Percentiles rank a stretch among this genome's conserved stretches.
Conservation (phyloP, 2,797 vertebrate genomes). For the Rhinoraja longicauda region DNA sequence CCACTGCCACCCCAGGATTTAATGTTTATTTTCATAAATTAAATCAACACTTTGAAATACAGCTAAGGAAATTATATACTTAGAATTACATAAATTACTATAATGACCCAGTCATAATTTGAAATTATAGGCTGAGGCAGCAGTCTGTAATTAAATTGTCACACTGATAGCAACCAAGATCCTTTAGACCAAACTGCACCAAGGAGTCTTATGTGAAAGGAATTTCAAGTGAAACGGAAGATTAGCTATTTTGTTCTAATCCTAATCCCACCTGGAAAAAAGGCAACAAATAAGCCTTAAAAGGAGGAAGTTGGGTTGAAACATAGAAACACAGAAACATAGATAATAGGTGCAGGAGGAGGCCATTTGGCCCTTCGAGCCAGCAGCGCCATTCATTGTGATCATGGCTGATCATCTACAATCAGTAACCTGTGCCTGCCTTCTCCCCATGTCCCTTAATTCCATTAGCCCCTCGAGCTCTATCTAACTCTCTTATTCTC, state of each 20-base stretch:
- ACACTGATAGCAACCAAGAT: background rate
- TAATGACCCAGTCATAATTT: conserved; percentile 35
- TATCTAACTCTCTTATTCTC: too few relatives aligned
- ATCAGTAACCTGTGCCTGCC: too few relatives aligned
- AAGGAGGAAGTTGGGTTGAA: background rate
- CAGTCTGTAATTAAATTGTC: conserved; percentile 22
- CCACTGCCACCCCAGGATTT: background rate
- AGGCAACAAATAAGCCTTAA: background rate
- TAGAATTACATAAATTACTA: conserved; percentile 27
- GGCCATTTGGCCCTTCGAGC: too few relatives aligned
- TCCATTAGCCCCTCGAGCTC: too few relatives aligned
- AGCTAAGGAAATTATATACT: conserved; percentile 9
- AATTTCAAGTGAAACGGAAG: background rate
- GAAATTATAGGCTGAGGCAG: background rate
- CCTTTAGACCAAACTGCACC: background rate
- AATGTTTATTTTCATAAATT: conserved; percentile 32
- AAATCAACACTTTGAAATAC: background rate
- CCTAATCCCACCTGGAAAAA: background rate
- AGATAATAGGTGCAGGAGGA: too few relatives aligned
- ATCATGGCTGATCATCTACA: too few relatives aligned
- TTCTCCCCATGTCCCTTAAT: too few relatives aligned
- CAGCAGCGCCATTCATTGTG: too few relatives aligned
- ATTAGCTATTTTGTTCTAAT: background rate
- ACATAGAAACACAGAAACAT: too few relatives aligned
- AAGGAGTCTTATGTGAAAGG: background rate